These are phyloP conservation scores for Leptosomus discolor DNA, from an alignment of 2,113 vertebrate genomes.

Conservation along the genomic window DNA sequence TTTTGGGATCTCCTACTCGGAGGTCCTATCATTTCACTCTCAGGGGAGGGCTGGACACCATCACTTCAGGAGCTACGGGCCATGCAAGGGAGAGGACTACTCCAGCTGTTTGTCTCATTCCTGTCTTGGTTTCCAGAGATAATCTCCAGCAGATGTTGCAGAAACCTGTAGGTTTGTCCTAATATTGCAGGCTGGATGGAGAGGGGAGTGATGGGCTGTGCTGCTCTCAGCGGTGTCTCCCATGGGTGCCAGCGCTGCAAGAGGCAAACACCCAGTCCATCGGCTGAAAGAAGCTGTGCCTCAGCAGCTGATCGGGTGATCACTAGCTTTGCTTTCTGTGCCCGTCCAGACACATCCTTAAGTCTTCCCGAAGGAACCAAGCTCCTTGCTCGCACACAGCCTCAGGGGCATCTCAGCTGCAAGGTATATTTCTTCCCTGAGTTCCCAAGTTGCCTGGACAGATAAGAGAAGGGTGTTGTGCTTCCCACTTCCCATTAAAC, in stretches of 20 bases:
- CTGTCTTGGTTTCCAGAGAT: not conserved
- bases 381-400: not conserved
- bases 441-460: not conserved
- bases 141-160: not conserved
- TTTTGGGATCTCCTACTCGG: not conserved
- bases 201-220: not conserved
- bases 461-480: not conserved
- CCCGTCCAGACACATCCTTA: not conserved
- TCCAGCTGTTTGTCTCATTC: not conserved
- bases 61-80: not conserved
- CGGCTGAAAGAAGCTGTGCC: not conserved
- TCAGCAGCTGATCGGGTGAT: not conserved
- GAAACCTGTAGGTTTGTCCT: not conserved
- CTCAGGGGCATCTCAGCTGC: not conserved
- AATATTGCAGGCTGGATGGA: not conserved
- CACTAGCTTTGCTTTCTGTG: not conserved
- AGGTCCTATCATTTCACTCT: not conserved
- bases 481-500: not conserved
- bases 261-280: not conserved
- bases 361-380: not conserved
- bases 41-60: not conserved
- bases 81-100: fast-evolving
- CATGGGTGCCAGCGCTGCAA: not conserved
- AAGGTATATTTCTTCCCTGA: not conserved
- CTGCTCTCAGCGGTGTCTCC: not conserved